Base-by-base conservation (phyloP, 1,140 invertebrate species). In the Telenomus remus region DNA sequence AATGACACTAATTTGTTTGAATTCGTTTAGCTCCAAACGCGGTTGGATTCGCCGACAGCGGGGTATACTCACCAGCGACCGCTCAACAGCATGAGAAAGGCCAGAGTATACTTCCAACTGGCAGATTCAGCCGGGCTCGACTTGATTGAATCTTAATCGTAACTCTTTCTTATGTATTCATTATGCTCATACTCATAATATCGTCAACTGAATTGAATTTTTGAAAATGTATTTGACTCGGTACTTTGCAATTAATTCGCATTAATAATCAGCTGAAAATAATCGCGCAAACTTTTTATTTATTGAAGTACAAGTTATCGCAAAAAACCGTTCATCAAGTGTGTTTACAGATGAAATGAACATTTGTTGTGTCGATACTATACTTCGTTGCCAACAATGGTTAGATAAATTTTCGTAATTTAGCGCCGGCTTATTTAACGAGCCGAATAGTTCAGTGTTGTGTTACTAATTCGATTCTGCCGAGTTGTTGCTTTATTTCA, bases 71-170 rank as follows among this genome's bases (percentile, higher is more conserved):
- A 88, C 78, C 82, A 86, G 80, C 82, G 77, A 87, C 86, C 86
- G 80, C 86, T 87, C 86, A 88, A 86, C 85, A 88, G 86, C 87
- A 88, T 87, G 86, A 88, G 85, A 87, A 87, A 80, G 86, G 86
- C 84, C 70, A 80, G 86, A 87, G 85, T 88, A 87, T 88, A 87
- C 85, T 87, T 88, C 85, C 82, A 85, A 79, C 82, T 87, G 86
- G 85, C 84, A 83, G 82, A 87, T 86, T 86, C 85, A 86, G 82
- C 79, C 85, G 77, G 77, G 56, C 68, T 82, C 83, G 57, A 75
- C 78, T 65, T 42, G 47, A 19, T 77, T 60, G 44, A 57, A 54
- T 39, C 66, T 43, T 27, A 27, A 27, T 27, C 19, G 19, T 27
- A 27, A 27, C 19, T 27, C 19, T 60, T 72, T 51, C 8, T 66